A percentile compares a stretch with the other conserved stretches of the same genome.
Evolutionary conservation across 1,140 invertebrate genomes (phyloP).

Genomic region (Calliopsis andreniformis): DNA sequence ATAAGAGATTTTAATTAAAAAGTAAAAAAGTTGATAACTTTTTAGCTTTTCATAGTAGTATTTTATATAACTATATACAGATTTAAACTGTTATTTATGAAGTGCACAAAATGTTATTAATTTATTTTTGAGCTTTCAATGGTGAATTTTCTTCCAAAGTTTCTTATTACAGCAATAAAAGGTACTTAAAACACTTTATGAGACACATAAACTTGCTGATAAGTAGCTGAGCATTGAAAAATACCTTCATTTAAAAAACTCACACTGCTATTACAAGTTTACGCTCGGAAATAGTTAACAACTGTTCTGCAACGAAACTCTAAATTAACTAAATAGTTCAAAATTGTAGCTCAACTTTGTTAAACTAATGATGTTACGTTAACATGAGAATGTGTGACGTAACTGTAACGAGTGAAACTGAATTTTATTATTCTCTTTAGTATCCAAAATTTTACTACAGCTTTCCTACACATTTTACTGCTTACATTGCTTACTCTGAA

Average conservation of each 20-base stretch:
- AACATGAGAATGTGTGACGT: conserved; percentile 29
- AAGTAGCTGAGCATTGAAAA: not conserved
- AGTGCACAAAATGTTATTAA: too few species aligned
- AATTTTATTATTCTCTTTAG: conserved; percentile 33
- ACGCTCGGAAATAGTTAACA: not conserved
- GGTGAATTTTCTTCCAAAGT: too few species aligned
- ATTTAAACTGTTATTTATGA: too few species aligned
- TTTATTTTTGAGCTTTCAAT: too few species aligned
- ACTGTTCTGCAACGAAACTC: not conserved
- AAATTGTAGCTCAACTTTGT: conserved; percentile 31
- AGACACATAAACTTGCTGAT: too few species aligned
- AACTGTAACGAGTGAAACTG: conserved; percentile 20
- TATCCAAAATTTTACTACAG: conserved; percentile 3
- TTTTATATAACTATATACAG: too few species aligned
- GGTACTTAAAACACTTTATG: too few species aligned
- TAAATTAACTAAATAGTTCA: conserved; percentile 21
- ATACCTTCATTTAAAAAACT: not conserved
- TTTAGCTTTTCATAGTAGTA: not conserved
- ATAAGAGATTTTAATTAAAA: conserved; percentile 2
- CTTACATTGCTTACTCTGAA: not conserved
- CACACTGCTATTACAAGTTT: not conserved
- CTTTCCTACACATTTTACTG: conserved; percentile 22
- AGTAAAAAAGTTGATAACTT: not conserved
- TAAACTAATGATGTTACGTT: conserved; percentile 6
- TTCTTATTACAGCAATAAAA: too few species aligned